Evolutionary conservation across 2,888 invertebrate species (phyloP), one percentile per base, ranked within the genome.

Genomic region (Crocallis elinguaria): DNA sequence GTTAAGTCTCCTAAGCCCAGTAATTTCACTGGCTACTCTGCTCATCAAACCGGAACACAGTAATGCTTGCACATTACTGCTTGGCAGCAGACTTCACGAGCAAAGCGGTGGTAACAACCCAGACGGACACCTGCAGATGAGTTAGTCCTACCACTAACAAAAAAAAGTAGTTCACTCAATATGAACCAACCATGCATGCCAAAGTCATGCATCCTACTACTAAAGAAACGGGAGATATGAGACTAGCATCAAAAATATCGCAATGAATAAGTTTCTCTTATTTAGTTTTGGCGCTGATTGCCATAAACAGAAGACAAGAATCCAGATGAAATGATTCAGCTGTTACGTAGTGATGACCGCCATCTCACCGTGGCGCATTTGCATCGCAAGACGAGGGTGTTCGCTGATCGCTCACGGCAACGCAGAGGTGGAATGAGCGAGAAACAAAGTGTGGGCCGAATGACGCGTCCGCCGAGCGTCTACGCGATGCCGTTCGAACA

Each of bases 391-490:
- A 49, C 29, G 57, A 44, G 60, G 56, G 58, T 62, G 60, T 56
- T 61, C 50, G 41, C 30, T 45, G n/a, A n/a, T n/a, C 61, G 12
- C 23, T 4, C 3, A 64, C 49, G 66, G 48, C 52, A 57, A 62
- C 68, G 73, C 66, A 73, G 78, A 81, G 80, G 80, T 88, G 76
- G 89, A 91, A 91, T 85, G 90, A 91, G 87, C 90, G 90, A 91
- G 90, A 91, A 90, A 75, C 82, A 84, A 64, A 81, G 90, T 88
- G 89, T 88, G 90, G 89, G 90, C 82, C 75, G 84, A 82, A 64
- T 82, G 86, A 86, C 88, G n/a, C n/a, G n/a, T n/a, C n/a, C n/a
- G 88, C 80, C 83, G 86, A 84, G 66, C 71, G 79, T 81, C 76
- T 77, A 80, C 73, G 80, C 75, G 69, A 66, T 77, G 73, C 71